Base-by-base conservation (phyloP, 1,140 invertebrate species). In the Rhynchophorus ferrugineus region DNA sequence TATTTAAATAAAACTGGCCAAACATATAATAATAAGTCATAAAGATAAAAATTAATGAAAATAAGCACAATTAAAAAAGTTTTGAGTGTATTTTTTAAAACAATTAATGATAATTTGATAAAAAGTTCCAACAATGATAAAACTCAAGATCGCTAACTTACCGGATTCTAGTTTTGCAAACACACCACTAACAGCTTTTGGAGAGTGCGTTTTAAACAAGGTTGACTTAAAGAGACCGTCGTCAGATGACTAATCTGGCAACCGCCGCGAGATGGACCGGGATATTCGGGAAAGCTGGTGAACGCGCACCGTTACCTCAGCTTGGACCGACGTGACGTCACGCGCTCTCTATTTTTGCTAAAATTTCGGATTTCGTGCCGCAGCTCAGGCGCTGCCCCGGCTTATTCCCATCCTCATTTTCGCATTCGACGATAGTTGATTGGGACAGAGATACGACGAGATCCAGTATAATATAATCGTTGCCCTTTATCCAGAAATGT, bases 241-340 rank as follows among this genome's bases (percentile, higher is more conserved):
- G 50, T 42, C 44, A 45, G 17, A 45, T 53, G 50, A 53, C 50
- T 53, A 53, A 53, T 38, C 50, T 24, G 20, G n/a, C n/a, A n/a
- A n/a, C n/a, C n/a, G n/a, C n/a, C n/a, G n/a, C 16, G 43, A 35
- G 24, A 29, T 29, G 24, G 5, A 46, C 5, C 50, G 43, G 22
- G 11, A 11, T 17, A 35, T 46, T 53, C 29, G 21, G 49, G 11
- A 46, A 29, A 46, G 34, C 13, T 8, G n/a, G 24, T 14, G 16
- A 45, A 9, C 44, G 50, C 35, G 50, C 43, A 51, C 43, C 18
- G 18, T 35, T 13, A 13, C 39, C 39, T 41, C 43, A 50, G 19
- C 18, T 1, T 16, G 33, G 44, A 41, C 42, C 43, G 20, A 44
- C 41, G 37, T 53, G 44, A 33, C 43, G 50, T 41, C 41, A 49